Evolutionary conservation across 2,797 vertebrate species (phyloP).

Genomic region (Synaphobranchus kaupii): DNA sequence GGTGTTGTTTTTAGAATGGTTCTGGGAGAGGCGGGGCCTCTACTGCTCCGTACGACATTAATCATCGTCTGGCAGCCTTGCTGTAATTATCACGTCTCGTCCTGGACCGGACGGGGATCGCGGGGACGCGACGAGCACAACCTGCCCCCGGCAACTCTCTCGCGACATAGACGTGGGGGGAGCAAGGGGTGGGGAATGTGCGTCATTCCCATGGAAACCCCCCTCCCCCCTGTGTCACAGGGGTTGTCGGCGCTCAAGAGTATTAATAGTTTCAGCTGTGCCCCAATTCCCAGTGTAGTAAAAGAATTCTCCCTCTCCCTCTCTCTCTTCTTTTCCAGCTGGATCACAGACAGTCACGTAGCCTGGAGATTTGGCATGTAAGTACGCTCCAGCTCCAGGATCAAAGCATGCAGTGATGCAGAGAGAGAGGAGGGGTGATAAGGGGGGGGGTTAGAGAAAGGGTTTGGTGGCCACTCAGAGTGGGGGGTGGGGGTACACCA

Average conservation of each 20-base stretch:
- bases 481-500: background rate
- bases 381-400: conserved; percentile 78
- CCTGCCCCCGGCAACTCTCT: background rate
- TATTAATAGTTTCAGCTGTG: conserved; percentile 58
- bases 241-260: conserved; percentile 38
- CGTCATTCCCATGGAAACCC: conserved; percentile 11
- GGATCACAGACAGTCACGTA: conserved; percentile 82
- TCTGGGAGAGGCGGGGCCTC: background rate
- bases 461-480: too few species aligned
- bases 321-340: conserved; percentile 55
- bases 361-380: conserved; percentile 87
- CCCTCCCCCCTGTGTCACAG: conserved; percentile 19
- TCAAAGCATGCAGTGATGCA: conserved; percentile 66
- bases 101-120: background rate
- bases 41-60: background rate
- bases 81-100: background rate
- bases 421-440: conserved; percentile 65
- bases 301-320: conserved; percentile 26
- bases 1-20: background rate
- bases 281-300: conserved; percentile 53
- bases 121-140: background rate
- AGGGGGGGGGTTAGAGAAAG: background rate
- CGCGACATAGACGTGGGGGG: background rate
- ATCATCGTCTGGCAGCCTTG: background rate
- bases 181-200: background rate